Percentiles rank a stretch among this genome's conserved stretches.
Conservation (phyloP, 2,797 vertebrate species). For the Pseudochromis fuscus region DNA sequence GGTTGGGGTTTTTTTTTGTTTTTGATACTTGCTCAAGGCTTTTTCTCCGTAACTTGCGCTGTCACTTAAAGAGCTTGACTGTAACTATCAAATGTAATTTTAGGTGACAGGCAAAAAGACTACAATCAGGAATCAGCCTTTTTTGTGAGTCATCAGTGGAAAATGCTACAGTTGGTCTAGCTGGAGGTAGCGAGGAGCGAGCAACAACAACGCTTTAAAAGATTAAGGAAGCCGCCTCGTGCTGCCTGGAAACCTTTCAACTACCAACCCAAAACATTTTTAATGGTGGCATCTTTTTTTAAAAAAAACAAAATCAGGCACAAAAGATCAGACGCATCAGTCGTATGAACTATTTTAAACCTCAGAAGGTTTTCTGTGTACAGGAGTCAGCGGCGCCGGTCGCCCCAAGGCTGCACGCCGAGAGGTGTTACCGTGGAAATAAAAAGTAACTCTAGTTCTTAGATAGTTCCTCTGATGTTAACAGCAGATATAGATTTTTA, state of each 20-base stretch:
- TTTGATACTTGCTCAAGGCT: constrained; percentile 20
- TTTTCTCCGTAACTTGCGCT: constrained; percentile 8
- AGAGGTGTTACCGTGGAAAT: too few species aligned
- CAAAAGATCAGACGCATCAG: too few species aligned
- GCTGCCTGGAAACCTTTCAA: too few species aligned
- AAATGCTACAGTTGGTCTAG: neutral
- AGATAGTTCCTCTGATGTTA: neutral
- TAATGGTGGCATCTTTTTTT: too few species aligned
- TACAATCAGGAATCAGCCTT: constrained; percentile 26
- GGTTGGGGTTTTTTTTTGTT: constrained; percentile 19
- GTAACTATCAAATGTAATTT: constrained; percentile 45
- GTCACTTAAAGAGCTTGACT: constrained; percentile 32
- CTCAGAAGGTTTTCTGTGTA: too few species aligned
- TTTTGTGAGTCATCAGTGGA: constrained; percentile 7
- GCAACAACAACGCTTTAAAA: neutral
- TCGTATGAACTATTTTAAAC: too few species aligned
- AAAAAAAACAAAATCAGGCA: too few species aligned
- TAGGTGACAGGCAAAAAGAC: constrained; percentile 40
- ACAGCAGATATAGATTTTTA: neutral
- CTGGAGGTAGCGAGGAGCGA: neutral
- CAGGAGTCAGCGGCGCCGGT: too few species aligned
- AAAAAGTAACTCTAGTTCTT: too few species aligned
- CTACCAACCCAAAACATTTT: too few species aligned
- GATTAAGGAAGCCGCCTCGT: too few species aligned
- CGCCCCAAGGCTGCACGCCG: too few species aligned